A percentile compares a stretch with the other conserved stretches of the same genome.
These are phyloP conservation scores for Zaprionus davidi DNA, from an alignment of 1,140 invertebrate genomes.

Conservation along the genomic window DNA sequence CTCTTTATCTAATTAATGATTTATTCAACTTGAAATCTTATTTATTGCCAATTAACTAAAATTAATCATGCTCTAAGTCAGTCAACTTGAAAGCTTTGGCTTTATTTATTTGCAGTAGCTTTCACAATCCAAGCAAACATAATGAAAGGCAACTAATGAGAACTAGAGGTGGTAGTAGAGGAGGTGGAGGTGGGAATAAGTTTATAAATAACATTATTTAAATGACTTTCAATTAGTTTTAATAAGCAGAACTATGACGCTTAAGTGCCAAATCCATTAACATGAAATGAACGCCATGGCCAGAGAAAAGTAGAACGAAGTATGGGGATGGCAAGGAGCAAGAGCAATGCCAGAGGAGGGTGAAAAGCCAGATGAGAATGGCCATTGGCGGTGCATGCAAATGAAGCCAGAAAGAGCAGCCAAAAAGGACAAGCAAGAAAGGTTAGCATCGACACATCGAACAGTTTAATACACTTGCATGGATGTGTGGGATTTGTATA, in stretches of 20 bases:
- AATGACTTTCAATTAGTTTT: conserved; percentile 74
- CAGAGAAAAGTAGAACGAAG: conserved; percentile 4
- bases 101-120: not conserved
- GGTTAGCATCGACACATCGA: not conserved
- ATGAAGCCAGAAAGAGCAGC: conserved; percentile 39
- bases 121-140: not conserved
- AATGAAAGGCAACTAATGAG: conserved; percentile 23
- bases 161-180: not conserved
- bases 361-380: conserved; percentile 17
- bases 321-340: not conserved
- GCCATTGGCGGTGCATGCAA: conserved; percentile 58
- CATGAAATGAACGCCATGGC: conserved; percentile 65
- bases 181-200: conserved; percentile 9
- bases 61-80: too few relatives aligned
- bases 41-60: too few relatives aligned
- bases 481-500: too few relatives aligned
- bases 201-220: conserved; percentile 68
- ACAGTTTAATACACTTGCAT: not conserved
- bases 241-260: conserved; percentile 71
- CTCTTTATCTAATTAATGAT: too few relatives aligned
- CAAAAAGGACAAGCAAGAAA: not conserved
- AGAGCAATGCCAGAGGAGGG: not conserved
- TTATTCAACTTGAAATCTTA: too few relatives aligned
- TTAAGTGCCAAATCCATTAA: conserved; percentile 74
- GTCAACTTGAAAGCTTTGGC: not conserved